These are phyloP conservation scores for Eubasilissa regina DNA, from an alignment of 1,140 invertebrate species.

Conservation along the genomic window DNA sequence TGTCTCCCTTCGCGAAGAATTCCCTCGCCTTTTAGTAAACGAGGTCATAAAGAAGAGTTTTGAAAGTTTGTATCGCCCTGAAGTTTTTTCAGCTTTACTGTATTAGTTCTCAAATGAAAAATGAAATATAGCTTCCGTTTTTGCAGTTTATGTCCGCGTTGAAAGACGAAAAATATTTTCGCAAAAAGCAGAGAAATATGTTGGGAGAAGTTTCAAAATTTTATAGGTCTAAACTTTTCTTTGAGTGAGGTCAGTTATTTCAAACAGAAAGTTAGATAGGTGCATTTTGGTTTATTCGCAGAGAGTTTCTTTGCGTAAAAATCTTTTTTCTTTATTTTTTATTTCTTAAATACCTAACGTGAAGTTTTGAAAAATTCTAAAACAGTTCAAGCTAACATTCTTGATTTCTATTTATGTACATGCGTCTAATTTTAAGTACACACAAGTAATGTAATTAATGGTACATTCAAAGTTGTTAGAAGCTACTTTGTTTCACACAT, in stretches of 20 bases:
- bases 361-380: too few relatives aligned
- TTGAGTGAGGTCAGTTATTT: conserved; percentile 10
- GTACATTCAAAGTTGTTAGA: too few relatives aligned
- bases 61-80: conserved; percentile 23
- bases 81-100: conserved; percentile 33
- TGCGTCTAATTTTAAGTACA: too few relatives aligned
- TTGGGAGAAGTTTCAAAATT: not conserved
- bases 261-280: not conserved
- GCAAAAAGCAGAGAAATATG: not conserved
- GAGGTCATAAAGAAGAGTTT: conserved; percentile 22
- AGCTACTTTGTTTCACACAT: too few relatives aligned
- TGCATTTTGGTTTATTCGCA: too few relatives aligned
- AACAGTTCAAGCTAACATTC: too few relatives aligned
- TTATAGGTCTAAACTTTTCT: not conserved
- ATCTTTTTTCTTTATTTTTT: too few relatives aligned
- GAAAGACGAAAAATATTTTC: conserved; percentile 10
- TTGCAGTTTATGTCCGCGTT: conserved; percentile 22
- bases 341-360: too few relatives aligned
- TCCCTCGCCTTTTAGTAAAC: conserved; percentile 9
- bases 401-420: too few relatives aligned
- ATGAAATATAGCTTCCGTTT: conserved; percentile 36
- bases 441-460: too few relatives aligned
- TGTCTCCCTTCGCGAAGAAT: conserved; percentile 24
- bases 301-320: too few relatives aligned
- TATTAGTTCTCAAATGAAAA: conserved; percentile 33